Evolutionary conservation across 2,888 invertebrate genomes (phyloP), one percentile per base, ranked within the genome.

Genomic region (Drosophila testacea): DNA sequence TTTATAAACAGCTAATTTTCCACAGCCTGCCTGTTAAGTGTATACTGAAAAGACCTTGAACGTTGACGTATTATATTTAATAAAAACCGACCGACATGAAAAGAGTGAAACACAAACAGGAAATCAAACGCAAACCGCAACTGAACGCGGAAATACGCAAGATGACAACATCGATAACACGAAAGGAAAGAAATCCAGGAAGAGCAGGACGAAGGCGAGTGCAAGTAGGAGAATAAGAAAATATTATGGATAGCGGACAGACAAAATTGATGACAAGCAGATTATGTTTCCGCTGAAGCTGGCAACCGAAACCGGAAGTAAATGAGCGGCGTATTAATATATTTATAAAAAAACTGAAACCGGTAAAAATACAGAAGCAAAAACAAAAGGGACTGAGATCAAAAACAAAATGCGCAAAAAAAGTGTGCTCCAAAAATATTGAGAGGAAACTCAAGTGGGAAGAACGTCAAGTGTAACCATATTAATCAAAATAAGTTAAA

Each of bases 221-320:
- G 52, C 48, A 50, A 50, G 41, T 55, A 22, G 56, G 41, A 44
- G 47, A 48, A 59, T 28, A 78, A 65, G 52, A 54, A 65, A 79
- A 60, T 69, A 62, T 46, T 44, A 56, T 57, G 56, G 65, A 56
- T 63, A 66, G 54, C 54, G 63, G 61, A 11, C 71, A 62, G 66
- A 44, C 61, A 54, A 65, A 75, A 75, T 77, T 81, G 89, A 87
- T 83, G 89, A 87, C 84, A 84, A 89, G 82, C 82, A 89, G 89
- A 85, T 85, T 85, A 87, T 89, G 89, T 79, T 85, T 85, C 84
- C 84, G 89, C 62, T 87, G 87, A 60, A 70, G 72, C 66, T 84
- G 84, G 87, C 84, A 83, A 81, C 71, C 55, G 74, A 71, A 60
- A 56, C 79, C 79, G 79, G 79, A 79, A 74, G 77, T 69, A 74